Evolutionary conservation across 53 echinoderm and acorn worm genomes (phyloP), one percentile per base, ranked within the genome.

Genomic region (Holothuria scabra): DNA sequence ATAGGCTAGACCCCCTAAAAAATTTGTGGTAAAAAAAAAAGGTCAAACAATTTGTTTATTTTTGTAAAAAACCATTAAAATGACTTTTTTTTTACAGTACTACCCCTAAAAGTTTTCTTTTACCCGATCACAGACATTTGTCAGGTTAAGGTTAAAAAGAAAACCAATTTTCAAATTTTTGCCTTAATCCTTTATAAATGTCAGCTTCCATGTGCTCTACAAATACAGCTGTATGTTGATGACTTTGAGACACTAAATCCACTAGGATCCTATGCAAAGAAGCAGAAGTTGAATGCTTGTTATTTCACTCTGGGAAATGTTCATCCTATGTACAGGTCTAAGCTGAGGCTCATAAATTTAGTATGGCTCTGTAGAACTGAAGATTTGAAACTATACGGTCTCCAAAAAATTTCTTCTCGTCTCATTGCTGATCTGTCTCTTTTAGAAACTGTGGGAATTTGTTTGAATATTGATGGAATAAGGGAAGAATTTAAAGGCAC

Each of bases 251-350:
- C 79, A 25, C 85, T 37, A 60, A 91, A 91, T 59, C 91, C 87
- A 41, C 44, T 91, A 13, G 85, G 88, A 12, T 81, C 70, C 23
- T 84, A 85, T 31, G 87, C 63, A 16, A 80, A 84, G 56, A 18
- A 81, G 16, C 48, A 79, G 55, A 91, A 91, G 46, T 52, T 91
- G 38, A 49, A 23, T n/a, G 88, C 56, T 72, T 48, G 78, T 62
- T 91, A 91, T 41, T 91, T 32, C 23, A 16, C 62, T 16, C 76
- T 90, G 31, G 86, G 90, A 22, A 91, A 91, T 59, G 48, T 91
- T 19, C 60, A 67, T 3, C 80, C 91, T 4, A 61, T 80, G 56
- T 88, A 80, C 59, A 25, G 85, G 13, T 88, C 88, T 9, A 91
- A 88, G 35, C 61, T 91, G 23, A 34, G 85, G 22, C 32, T 76